These are phyloP conservation scores for Athene cunicularia DNA, from an alignment of 2,113 vertebrate species.

Conservation along the genomic window DNA sequence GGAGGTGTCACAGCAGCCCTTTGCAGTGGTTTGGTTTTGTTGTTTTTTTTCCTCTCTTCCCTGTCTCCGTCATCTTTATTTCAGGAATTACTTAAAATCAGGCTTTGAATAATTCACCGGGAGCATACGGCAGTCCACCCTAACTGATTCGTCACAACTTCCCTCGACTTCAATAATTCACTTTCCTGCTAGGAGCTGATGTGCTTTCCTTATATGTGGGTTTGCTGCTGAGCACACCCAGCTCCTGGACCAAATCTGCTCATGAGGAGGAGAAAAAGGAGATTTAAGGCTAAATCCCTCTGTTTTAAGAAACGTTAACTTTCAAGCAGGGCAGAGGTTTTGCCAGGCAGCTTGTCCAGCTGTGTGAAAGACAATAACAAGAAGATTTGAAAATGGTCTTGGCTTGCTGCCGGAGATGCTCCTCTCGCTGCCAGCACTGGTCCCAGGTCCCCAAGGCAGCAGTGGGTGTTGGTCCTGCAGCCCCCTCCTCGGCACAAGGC, in stretches of 20 bases:
- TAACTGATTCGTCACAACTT: background rate
- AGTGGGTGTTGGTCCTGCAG: fast-evolving
- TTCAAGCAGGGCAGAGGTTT: background rate
- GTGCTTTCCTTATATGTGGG: background rate
- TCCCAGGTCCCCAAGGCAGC: background rate
- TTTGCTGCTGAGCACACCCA: background rate
- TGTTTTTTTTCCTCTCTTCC: background rate
- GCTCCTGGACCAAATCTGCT: background rate
- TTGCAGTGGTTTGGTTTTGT: no score
- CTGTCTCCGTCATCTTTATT: background rate
- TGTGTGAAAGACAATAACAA: background rate
- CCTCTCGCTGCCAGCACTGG: background rate
- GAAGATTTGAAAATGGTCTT: background rate
- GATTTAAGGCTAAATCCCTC: background rate
- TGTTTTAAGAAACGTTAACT: background rate
- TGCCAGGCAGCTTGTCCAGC: background rate
- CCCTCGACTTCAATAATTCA: conserved; percentile 60
- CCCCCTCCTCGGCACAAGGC: background rate
- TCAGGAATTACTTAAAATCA: conserved; percentile 26
- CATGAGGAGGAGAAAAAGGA: background rate
- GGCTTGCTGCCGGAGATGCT: background rate
- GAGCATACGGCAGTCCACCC: background rate
- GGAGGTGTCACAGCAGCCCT: background rate
- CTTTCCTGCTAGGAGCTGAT: conserved; percentile 1
- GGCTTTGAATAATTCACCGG: conserved; percentile 53